phyloP scores from a whole-genome alignment of 2,113 vertebrate genomes.

The Poeciliopsis occidentalis region DNA sequence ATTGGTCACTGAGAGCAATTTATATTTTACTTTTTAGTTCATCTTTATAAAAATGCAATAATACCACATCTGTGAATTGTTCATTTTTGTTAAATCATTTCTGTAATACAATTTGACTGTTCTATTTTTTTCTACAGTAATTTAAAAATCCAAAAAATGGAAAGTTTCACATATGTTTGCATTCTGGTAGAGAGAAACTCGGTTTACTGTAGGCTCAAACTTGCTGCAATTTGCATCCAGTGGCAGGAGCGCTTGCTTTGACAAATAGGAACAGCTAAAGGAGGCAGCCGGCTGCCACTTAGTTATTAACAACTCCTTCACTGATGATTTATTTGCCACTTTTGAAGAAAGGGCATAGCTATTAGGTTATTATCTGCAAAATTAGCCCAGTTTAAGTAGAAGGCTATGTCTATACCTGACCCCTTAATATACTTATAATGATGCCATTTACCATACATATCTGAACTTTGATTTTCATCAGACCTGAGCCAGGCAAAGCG shows the following conservation, averaged over 20 bases:
- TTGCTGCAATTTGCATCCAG: conserved; percentile 83
- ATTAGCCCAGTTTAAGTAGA: conserved; percentile 97
- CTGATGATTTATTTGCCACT: conserved; percentile 94
- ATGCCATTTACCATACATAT: conserved; percentile 94
- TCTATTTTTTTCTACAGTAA: background rate
- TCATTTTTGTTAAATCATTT: background rate
- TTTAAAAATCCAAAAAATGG: conserved; percentile 14
- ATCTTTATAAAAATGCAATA: background rate
- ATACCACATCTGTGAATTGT: background rate
- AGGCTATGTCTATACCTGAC: conserved; percentile 91
- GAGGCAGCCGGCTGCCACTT: conserved; percentile 94
- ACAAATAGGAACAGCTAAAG: conserved; percentile 94
- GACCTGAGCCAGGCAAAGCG: conserved; percentile 54
- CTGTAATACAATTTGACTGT: background rate
- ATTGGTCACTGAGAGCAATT: background rate
- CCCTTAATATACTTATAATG: conserved; percentile 99
- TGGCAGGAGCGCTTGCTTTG: conserved; percentile 93
- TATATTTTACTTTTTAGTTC: background rate
- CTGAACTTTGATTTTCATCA: conserved; percentile 82
- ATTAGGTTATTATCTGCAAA: conserved; percentile 93
- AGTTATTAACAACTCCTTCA: conserved; percentile 98
- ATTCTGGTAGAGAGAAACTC: conserved; percentile 59
- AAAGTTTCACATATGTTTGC: conserved; percentile 22
- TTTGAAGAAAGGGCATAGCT: conserved; percentile 91
- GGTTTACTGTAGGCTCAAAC: conserved; percentile 53